These are phyloP conservation scores for Dugesia japonica DNA, from an alignment of 2,888 invertebrate species.

Conservation along the genomic window DNA sequence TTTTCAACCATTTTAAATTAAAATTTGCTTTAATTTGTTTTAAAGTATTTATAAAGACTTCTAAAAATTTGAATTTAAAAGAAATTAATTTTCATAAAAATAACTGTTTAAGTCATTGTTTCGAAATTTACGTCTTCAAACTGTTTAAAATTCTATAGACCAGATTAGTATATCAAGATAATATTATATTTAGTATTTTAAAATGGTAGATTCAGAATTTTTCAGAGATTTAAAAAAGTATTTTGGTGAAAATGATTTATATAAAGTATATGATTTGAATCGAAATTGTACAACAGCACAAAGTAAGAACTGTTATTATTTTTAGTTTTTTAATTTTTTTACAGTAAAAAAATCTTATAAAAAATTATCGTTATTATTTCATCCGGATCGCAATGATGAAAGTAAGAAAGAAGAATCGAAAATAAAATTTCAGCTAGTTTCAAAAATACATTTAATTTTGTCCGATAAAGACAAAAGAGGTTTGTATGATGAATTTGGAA, in stretches of 20 bases:
- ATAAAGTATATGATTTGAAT: background rate
- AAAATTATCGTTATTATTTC: background rate
- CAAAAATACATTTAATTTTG: conserved; percentile 3
- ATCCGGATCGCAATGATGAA: conserved; percentile 17
- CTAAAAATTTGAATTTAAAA: too few relatives aligned
- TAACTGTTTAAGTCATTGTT: too few relatives aligned
- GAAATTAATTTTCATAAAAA: too few relatives aligned
- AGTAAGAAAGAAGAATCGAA: conserved; percentile 10
- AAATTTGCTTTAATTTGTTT: too few relatives aligned
- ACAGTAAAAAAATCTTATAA: background rate
- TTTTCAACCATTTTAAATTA: too few relatives aligned
- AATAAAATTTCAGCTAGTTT: conserved; percentile 12
- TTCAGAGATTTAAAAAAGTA: background rate
- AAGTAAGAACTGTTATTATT: background rate
- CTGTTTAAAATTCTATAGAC: too few relatives aligned
- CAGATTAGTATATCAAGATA: too few relatives aligned
- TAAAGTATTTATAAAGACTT: too few relatives aligned
- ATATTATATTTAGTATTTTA: too few relatives aligned
- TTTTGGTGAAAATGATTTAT: background rate
- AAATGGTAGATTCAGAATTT: background rate
- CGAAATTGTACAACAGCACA: background rate
- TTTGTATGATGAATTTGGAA: conserved; percentile 1
- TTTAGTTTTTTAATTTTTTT: background rate
- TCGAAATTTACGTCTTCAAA: too few relatives aligned
- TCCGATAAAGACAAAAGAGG: background rate